Evolutionary conservation across 2,888 invertebrate genomes (phyloP).

Genomic region (Iselma pallidipennis): DNA sequence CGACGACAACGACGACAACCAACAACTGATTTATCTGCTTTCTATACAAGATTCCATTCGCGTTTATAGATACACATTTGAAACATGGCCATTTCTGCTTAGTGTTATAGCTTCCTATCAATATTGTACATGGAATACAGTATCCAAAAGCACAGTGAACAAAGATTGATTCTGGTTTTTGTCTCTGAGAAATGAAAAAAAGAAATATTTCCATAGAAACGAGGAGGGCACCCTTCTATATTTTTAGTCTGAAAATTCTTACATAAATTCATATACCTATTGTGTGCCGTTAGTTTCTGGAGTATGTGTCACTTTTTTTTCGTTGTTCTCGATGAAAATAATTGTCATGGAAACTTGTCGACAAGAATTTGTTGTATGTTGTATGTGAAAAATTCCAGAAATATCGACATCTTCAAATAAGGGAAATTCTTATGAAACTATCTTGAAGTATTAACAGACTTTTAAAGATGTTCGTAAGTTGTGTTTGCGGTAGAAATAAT

Average conservation of each 20-base stretch:
- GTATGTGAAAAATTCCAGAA: background rate
- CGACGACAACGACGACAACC: conserved; percentile 26
- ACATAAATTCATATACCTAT: no score
- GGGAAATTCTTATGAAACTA: background rate
- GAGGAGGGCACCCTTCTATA: background rate
- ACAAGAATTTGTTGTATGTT: no score
- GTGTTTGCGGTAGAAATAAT: conserved; percentile 23
- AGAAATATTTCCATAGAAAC: no score
- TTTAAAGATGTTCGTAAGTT: conserved; percentile 17
- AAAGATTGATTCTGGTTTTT: background rate
- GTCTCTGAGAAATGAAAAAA: background rate
- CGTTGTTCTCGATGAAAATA: no score
- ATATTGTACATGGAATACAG: background rate
- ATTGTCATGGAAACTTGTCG: no score
- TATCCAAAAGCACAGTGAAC: background rate
- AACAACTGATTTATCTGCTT: background rate
- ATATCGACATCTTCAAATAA: no score
- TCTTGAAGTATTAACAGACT: conserved; percentile 8
- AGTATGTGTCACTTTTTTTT: no score
- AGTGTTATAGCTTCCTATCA: background rate
- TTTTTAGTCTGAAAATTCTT: no score
- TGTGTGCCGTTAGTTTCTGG: no score
- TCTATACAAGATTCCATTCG: background rate
- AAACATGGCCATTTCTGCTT: background rate
- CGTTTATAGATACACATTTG: background rate